A percentile compares a stretch with the other conserved stretches of the same genome.
Conservation (phyloP, 2,113 vertebrate genomes). For the Hepsetus odoe region DNA sequence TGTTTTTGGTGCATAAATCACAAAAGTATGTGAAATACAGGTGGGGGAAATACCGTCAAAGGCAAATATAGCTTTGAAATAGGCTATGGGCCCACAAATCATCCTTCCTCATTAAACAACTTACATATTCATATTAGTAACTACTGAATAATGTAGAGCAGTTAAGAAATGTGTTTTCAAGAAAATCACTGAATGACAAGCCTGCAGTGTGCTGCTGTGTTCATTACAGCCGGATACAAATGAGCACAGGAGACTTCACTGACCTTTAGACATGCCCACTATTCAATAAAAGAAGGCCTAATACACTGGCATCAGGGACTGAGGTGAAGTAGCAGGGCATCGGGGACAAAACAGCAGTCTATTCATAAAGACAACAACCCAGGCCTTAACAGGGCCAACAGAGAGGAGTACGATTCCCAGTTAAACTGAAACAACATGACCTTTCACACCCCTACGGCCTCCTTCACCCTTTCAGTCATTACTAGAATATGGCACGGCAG, state of each 20-base stretch:
- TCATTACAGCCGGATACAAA: not conserved
- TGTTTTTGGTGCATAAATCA: not conserved
- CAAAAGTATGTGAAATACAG: no score
- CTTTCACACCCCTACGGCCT: conserved; percentile 19
- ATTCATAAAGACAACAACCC: not conserved
- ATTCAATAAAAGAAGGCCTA: conserved; percentile 1
- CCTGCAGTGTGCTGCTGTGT: not conserved
- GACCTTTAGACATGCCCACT: no score
- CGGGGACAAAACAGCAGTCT: not conserved
- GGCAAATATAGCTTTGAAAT: no score
- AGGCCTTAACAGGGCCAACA: not conserved
- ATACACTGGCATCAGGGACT: not conserved
- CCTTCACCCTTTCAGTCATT: conserved; percentile 22
- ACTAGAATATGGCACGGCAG: conserved; percentile 13
- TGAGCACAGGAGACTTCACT: no score
- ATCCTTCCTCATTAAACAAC: no score
- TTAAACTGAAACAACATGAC: conserved; percentile 32
- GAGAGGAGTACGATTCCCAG: conserved; percentile 1
- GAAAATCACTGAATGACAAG: not conserved
- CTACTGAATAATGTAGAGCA: not conserved
- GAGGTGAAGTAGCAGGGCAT: not conserved
- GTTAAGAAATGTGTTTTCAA: not conserved
- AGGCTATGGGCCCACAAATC: not conserved
- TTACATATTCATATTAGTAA: not conserved
- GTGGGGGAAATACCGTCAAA: not conserved